These are phyloP conservation scores for Chaetorhynchus papuensis DNA, from an alignment of 2,113 vertebrate species.

Conservation along the genomic window DNA sequence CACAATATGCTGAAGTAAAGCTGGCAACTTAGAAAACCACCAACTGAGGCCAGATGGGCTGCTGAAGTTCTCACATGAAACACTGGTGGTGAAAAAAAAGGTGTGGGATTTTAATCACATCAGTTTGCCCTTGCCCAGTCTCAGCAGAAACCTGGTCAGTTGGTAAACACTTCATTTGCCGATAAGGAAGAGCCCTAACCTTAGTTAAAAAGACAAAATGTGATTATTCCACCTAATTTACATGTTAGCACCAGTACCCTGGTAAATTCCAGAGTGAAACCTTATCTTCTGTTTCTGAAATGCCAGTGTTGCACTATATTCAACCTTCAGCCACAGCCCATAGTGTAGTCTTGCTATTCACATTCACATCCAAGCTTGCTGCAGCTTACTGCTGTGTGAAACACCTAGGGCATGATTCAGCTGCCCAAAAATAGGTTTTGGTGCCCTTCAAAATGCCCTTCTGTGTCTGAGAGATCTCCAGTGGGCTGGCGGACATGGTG, in stretches of 20 bases:
- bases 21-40: slow-evolving; percentile 63
- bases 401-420: not conserved
- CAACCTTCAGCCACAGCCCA: not conserved
- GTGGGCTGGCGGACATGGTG: not conserved
- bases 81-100: not conserved
- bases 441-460: not conserved
- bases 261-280: slow-evolving; percentile 5
- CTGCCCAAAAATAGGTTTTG: not conserved
- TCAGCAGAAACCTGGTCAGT: not conserved
- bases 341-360: fast-evolving
- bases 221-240: not conserved
- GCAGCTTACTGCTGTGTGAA: not conserved
- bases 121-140: not conserved
- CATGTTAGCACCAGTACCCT: not conserved
- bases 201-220: not conserved
- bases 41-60: slow-evolving; percentile 58
- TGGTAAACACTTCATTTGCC: not conserved
- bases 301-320: not conserved
- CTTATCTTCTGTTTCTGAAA: slow-evolving; percentile 12
- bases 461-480: not conserved
- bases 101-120: slow-evolving; percentile 1
- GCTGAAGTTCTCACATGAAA: slow-evolving; percentile 46
- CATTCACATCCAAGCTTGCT: not conserved
- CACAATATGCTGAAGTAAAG: slow-evolving; percentile 40
- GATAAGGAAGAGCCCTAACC: not conserved